phyloP scores from a whole-genome alignment of 2,888 invertebrate species.

The Oxycera nigricornis region DNA sequence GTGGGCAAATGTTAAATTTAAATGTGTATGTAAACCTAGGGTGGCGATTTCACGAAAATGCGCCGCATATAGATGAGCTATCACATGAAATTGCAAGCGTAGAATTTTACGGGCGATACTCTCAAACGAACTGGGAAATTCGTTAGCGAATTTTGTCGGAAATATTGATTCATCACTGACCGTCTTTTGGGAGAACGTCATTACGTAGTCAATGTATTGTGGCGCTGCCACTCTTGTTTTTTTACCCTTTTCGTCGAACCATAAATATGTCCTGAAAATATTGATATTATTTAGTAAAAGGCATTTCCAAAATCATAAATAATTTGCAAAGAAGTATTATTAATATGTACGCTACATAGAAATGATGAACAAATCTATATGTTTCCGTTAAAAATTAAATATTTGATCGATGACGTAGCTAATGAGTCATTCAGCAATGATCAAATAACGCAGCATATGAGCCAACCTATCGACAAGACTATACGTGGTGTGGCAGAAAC shows the following conservation, averaged over 20 bases:
- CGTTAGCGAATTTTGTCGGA: conserved; percentile 97
- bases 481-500: too few relatives aligned
- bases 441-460: too few relatives aligned
- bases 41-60: conserved; percentile 96
- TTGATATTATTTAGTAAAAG: conserved; percentile 45
- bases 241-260: conserved; percentile 99
- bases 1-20: conserved; percentile 97
- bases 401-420: too few relatives aligned
- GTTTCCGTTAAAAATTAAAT: too few relatives aligned
- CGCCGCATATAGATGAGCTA: conserved; percentile 97
- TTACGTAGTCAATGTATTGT: conserved; percentile 98
- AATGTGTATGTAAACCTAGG: conserved; percentile 93
- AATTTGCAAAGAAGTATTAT: too few relatives aligned
- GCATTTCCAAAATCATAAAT: too few relatives aligned
- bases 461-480: too few relatives aligned
- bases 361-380: too few relatives aligned
- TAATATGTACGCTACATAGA: too few relatives aligned
- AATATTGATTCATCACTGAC: conserved; percentile 96
- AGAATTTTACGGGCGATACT: conserved; percentile 94
- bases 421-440: too few relatives aligned
- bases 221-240: conserved; percentile 96
- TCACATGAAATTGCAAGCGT: conserved; percentile 95
- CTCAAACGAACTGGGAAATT: conserved; percentile 94
- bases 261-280: conserved; percentile 85
- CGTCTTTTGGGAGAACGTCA: conserved; percentile 97